phyloP scores from a whole-genome alignment of 2,797 vertebrate species.

The Novumbra hubbsi region DNA sequence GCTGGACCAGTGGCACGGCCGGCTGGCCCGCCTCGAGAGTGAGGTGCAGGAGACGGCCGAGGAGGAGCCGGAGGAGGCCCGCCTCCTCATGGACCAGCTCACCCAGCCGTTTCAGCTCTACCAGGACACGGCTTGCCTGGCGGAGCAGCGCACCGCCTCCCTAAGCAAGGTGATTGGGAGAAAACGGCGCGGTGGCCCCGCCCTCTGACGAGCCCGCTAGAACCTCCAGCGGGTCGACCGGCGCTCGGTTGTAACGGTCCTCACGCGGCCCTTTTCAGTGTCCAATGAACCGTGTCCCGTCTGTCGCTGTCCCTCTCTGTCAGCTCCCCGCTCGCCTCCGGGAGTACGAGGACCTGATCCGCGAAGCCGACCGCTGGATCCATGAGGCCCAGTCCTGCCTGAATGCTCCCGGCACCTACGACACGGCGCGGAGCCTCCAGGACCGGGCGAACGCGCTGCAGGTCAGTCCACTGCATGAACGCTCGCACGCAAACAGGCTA shows the following conservation, averaged over 20 bases:
- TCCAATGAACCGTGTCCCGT: neutral
- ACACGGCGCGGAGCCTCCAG: conserved; percentile 78
- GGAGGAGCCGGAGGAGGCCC: conserved; percentile 80
- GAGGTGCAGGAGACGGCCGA: conserved; percentile 90
- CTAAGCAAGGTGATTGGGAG: conserved; percentile 81
- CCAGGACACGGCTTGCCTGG: conserved; percentile 81
- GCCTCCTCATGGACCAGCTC: conserved; percentile 88
- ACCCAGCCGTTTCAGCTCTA: conserved; percentile 84
- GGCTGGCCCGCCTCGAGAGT: conserved; percentile 83
- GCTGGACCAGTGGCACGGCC: conserved; percentile 87
- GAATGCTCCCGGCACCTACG: conserved; percentile 62
- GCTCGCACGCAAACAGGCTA: neutral
- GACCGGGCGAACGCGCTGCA: conserved; percentile 78
- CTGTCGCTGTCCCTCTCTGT: neutral
- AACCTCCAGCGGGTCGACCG: neutral
- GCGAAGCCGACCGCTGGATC: conserved; percentile 80
- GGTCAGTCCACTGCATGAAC: conserved; percentile 61
- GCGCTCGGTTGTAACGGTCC: neutral
- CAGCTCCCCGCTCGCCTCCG: conserved; percentile 85
- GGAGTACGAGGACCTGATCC: conserved; percentile 81
- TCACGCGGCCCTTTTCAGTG: neutral
- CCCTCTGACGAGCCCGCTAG: neutral
- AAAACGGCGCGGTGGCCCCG: neutral
- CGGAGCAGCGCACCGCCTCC: conserved; percentile 84
- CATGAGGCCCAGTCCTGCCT: conserved; percentile 80